Percentiles rank a stretch among this genome's conserved stretches.
These are phyloP conservation scores for Ips typographus DNA, from an alignment of 1,140 invertebrate species.

Conservation along the genomic window DNA sequence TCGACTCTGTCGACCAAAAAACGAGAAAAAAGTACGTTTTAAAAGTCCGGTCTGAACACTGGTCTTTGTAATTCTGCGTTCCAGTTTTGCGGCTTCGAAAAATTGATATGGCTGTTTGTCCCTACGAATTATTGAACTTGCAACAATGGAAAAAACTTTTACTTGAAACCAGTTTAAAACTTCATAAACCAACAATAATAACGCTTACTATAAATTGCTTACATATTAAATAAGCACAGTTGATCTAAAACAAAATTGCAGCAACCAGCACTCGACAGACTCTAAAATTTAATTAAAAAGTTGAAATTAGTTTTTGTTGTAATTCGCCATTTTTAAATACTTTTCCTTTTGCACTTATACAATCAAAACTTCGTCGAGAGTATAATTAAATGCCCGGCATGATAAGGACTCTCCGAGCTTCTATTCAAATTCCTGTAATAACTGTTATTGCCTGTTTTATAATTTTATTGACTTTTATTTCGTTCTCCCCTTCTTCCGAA, in stretches of 20 bases:
- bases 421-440: conserved; percentile 40
- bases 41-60: conserved; percentile 26
- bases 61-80: conserved; percentile 30
- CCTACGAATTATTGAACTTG: too few species aligned
- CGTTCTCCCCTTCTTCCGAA: conserved; percentile 1
- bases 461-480: conserved; percentile 35
- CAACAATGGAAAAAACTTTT: too few species aligned
- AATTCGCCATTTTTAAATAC: conserved; percentile 52
- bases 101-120: conserved; percentile 33
- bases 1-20: conserved; percentile 35
- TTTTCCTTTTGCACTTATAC: conserved; percentile 45
- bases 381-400: conserved; percentile 46
- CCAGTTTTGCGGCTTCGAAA: conserved; percentile 36
- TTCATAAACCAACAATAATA: conserved; percentile 10
- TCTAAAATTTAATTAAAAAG: conserved; percentile 53
- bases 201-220: conserved; percentile 4
- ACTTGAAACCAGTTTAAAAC: too few species aligned
- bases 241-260: conserved; percentile 49
- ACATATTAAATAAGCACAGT: conserved; percentile 49
- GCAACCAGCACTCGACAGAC: conserved; percentile 31
- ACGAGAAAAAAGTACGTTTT: conserved; percentile 18
- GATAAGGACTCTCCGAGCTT: conserved; percentile 37
- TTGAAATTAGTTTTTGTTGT: conserved; percentile 54
- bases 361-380: conserved; percentile 45
- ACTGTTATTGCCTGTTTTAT: conserved; percentile 39